These are phyloP conservation scores for Solenopsis invicta DNA, from an alignment of 1,140 invertebrate species.

Conservation along the genomic window DNA sequence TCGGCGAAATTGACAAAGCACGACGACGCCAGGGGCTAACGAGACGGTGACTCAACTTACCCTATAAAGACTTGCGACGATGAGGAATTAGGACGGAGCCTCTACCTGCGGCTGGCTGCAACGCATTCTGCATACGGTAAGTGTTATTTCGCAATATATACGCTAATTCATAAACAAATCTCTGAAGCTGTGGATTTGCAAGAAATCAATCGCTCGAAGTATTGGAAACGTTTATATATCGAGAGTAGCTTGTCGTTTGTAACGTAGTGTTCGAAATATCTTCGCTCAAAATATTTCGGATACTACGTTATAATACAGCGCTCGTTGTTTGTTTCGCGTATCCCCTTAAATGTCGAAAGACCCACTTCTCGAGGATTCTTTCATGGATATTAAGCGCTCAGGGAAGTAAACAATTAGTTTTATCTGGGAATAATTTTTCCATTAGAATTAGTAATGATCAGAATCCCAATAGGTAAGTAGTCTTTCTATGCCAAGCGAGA, in stretches of 20 bases:
- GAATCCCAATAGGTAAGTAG: conserved; percentile 17
- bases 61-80: conserved; percentile 67
- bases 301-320: not conserved
- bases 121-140: conserved; percentile 72
- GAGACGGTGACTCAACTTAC: conserved; percentile 73
- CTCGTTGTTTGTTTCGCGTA: not conserved
- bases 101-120: conserved; percentile 60
- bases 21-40: conserved; percentile 67
- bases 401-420: conserved; percentile 23
- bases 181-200: conserved; percentile 6
- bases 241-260: too few species aligned
- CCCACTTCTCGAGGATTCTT: conserved; percentile 30
- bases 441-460: conserved; percentile 34
- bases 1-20: conserved; percentile 61
- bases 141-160: conserved; percentile 54
- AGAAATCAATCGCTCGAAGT: conserved; percentile 2
- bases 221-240: too few species aligned
- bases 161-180: not conserved
- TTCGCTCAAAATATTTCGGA: conserved; percentile 11
- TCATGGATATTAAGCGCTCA: conserved; percentile 15
- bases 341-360: not conserved
- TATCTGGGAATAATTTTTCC: conserved; percentile 25
- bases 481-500: conserved; percentile 21
- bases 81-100: conserved; percentile 69
- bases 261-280: not conserved